Evolutionary conservation across 1,140 invertebrate species (phyloP).

Genomic region (Mactra quadrangularis): DNA sequence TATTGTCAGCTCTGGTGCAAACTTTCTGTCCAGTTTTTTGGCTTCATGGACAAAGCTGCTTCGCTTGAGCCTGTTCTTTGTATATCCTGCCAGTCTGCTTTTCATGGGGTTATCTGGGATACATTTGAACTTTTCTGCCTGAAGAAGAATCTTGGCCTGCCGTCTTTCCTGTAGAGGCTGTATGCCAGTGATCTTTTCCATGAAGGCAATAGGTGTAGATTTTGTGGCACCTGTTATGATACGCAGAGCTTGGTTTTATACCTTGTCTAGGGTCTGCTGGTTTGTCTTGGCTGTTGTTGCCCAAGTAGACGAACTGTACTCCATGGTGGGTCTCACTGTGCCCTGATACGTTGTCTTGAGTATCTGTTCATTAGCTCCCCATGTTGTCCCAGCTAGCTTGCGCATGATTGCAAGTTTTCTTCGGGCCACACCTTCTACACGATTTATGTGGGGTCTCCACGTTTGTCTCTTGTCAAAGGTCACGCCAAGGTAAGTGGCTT

Average conservation of each 20-base stretch:
- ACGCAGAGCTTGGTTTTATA: too few species aligned
- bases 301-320: constrained; percentile 57
- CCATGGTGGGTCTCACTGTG: constrained; percentile 46
- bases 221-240: constrained; percentile 50
- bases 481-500: constrained; percentile 53
- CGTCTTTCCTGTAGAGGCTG: constrained; percentile 22
- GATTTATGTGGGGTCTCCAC: constrained; percentile 33
- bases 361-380: too few species aligned
- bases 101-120: constrained; percentile 19
- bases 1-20: not conserved
- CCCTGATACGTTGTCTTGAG: constrained; percentile 17
- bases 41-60: constrained; percentile 1
- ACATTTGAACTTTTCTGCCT: constrained; percentile 31
- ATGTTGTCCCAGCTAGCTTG: constrained; percentile 26
- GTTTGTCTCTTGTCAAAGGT: constrained; percentile 55
- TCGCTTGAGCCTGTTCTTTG: constrained; percentile 10
- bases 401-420: constrained; percentile 15
- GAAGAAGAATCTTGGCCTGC: constrained; percentile 30
- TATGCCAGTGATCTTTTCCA: constrained; percentile 47
- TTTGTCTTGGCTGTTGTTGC: constrained; percentile 38
- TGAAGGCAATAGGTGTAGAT: constrained; percentile 39
- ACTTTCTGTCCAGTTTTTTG: constrained; percentile 19
- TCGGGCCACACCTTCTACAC: constrained; percentile 29
- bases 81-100: constrained; percentile 16
- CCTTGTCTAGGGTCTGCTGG: constrained; percentile 2